Evolutionary conservation across 2,113 vertebrate species (phyloP), one percentile per base, ranked within the genome.

Genomic region (Mugil cephalus): DNA sequence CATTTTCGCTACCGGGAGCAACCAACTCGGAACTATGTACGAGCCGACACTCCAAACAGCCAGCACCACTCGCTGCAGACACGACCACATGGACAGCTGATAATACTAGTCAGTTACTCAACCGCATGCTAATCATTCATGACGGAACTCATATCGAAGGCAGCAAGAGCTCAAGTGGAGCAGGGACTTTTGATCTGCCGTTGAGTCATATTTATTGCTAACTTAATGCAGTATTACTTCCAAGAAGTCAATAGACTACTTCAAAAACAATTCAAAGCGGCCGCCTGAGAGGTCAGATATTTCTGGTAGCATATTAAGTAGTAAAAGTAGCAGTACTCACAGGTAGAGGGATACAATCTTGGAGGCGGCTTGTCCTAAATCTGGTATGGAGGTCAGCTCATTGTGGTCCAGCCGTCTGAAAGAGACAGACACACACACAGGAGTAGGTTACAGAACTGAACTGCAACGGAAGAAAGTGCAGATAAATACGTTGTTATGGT

Each of bases 351-450:
- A 93, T 43, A 89, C 75, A 56, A 98, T 11, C 0, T 66, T 85
- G 30, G 93, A 56, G 13, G 96, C 91, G 39, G 94, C 92, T 0
- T 82, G 56, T 61, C 96, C 96, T 63, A 99, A 93, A 51, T 92
- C 94, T 0, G 98, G 98, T 69, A 99, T 91, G 46, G 93, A 74
- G 9, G 92, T 96, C 93, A 99, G 88, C 79, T 97, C 95, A 8
- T 99, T 99, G 94, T 96, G 94, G 90, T 93, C 95, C 91, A 99
- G 88, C 53, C 88, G 93, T 84, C 98, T 99, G 92, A 52, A 94
- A 94, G n/a, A 74, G 80, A 90, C 51, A 74, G 84, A 75, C 0
- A 76, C 30, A 76, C 30, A 72, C 34, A 43, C 0, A 71, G 18
- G 5, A 38, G 64, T 24, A 38, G 45, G 61, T 88, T 60, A 85